These are phyloP conservation scores for Caenorhabditis panamensis DNA, from an alignment of 2,888 invertebrate species.

Conservation along the genomic window DNA sequence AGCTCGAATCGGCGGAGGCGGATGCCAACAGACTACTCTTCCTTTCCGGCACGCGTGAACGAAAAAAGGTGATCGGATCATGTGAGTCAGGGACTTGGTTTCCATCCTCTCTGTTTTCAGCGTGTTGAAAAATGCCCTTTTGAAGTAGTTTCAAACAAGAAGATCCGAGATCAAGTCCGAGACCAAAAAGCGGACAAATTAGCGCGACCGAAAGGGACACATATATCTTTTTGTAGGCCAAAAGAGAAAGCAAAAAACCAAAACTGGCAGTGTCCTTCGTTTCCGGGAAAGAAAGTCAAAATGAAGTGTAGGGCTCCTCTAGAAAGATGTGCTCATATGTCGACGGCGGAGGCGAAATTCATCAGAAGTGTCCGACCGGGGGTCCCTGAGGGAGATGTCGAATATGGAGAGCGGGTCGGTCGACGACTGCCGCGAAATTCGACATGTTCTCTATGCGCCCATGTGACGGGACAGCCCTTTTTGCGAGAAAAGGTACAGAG, in stretches of 20 bases:
- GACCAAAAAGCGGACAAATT: constrained; percentile 26
- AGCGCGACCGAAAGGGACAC: constrained; percentile 5
- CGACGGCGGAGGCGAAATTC: constrained; percentile 51
- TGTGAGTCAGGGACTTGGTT: constrained; percentile 3
- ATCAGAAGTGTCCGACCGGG: constrained; percentile 52
- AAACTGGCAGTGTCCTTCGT: constrained; percentile 32
- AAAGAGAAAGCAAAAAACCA: constrained; percentile 22
- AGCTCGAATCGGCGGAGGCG: constrained; percentile 43
- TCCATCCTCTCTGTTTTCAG: no score
- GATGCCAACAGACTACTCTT: constrained; percentile 9
- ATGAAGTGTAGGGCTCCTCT: constrained; percentile 40
- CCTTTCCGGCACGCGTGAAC: not conserved
- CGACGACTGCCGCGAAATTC: constrained; percentile 14
- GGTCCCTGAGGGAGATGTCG: constrained; percentile 50
- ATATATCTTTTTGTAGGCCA: constrained; percentile 37
- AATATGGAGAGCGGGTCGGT: constrained; percentile 7
- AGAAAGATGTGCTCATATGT: constrained; percentile 48
- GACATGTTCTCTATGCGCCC: constrained; percentile 46
- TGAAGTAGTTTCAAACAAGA: no score
- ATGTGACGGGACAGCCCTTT: constrained; percentile 20
- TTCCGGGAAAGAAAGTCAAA: constrained; percentile 39
- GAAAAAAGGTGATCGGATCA: constrained; percentile 25
- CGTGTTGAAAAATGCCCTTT: no score
- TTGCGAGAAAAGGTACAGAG: constrained; percentile 24
- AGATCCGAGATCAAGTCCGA: no score